A percentile compares a stretch with the other conserved stretches of the same genome.
Evolutionary conservation across 2,888 invertebrate species (phyloP).

Genomic region (Xanthorhoe spadicearia): DNA sequence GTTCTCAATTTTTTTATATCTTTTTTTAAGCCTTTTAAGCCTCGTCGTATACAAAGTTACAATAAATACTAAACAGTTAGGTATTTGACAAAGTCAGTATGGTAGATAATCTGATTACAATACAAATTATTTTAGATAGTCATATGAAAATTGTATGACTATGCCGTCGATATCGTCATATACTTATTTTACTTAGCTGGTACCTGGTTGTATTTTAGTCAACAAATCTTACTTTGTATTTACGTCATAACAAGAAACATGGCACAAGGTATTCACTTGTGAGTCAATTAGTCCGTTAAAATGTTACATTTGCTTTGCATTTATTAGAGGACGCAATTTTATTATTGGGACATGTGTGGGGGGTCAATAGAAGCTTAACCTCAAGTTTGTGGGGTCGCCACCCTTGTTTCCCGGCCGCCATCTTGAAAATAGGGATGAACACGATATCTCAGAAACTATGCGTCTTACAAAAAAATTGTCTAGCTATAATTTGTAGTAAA

Average conservation of each 20-base stretch:
- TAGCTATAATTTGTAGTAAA: no score
- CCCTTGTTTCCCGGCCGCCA: no score
- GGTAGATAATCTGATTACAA: not conserved
- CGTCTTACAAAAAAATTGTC: no score
- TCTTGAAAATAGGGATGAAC: no score
- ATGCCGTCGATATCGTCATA: conserved; percentile 19
- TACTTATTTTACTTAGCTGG: not conserved
- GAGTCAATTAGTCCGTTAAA: no score
- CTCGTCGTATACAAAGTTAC: conserved; percentile 16
- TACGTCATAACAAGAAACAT: conserved; percentile 53
- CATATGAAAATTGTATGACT: not conserved
- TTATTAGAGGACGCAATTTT: no score
- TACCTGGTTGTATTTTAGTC: conserved; percentile 14
- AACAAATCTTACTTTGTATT: conserved; percentile 24
- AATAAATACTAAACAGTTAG: not conserved
- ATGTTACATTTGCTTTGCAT: no score
- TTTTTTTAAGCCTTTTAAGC: not conserved
- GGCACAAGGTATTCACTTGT: conserved; percentile 81
- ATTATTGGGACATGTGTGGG: no score
- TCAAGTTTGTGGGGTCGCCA: no score
- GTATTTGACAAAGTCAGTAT: not conserved
- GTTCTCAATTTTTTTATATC: not conserved
- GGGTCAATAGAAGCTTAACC: no score
- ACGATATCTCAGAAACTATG: no score
- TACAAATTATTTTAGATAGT: conserved; percentile 1